phyloP scores from a whole-genome alignment of 2,113 vertebrate species.

The Grallaria varia region DNA sequence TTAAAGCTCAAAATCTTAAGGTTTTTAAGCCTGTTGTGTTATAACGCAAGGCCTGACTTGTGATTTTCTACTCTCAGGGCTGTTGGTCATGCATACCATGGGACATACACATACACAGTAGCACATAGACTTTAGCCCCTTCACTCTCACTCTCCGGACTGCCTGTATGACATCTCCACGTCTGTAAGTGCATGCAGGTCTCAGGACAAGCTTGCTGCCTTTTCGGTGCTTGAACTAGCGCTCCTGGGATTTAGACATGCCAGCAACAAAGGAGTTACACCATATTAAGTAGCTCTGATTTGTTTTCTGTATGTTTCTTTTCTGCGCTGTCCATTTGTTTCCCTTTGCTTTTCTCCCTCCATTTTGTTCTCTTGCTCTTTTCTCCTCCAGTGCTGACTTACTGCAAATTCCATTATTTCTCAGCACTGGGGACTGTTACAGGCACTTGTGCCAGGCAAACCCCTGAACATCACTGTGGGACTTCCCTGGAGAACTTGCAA shows the following conservation, averaged over 20 bases:
- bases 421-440: background rate
- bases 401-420: background rate
- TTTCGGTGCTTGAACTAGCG: background rate
- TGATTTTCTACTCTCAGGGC: background rate
- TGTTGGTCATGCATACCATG: background rate
- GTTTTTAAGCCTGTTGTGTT: rapidly evolving
- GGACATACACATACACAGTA: background rate
- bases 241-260: background rate
- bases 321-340: background rate
- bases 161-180: background rate
- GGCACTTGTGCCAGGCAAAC: background rate
- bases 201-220: background rate
- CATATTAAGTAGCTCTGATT: background rate
- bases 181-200: background rate
- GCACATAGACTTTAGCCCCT: background rate
- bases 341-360: background rate
- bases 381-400: background rate
- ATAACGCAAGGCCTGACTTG: background rate
- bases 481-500: background rate
- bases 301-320: background rate
- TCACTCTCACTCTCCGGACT: background rate
- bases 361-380: background rate
- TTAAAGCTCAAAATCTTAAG: background rate
- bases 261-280: background rate
- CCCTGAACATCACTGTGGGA: background rate